Evolutionary conservation across 2,797 vertebrate species (phyloP), one percentile per base, ranked within the genome.

Genomic region (Numenius phaeopus): DNA sequence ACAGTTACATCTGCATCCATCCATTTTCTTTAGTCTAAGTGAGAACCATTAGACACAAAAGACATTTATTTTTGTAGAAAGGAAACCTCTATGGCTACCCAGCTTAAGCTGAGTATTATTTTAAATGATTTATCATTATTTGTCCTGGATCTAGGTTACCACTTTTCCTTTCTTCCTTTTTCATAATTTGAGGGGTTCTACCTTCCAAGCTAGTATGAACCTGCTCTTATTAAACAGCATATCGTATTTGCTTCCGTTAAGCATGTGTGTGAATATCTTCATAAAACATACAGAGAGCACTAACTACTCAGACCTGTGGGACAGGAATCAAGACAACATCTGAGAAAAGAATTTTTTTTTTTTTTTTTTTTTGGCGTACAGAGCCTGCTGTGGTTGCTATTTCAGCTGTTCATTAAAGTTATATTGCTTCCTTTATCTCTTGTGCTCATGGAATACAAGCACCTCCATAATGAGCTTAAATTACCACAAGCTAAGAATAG

Each of bases 371-470:
- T 65, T 34, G 26, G 4, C 34, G 52, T 92, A 55, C 44, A 3
- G 52, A 94, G 89, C 61, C 87, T 97, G 89, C 84, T 89, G 75
- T 91, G 79, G 87, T 94, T 96, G 89, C 94, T 97, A 83, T 95
- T 96, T 96, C 95, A 97, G 79, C 94, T 96, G 94, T 95, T 97
- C 95, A 92, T 97, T 96, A 96, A 96, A 97, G 96, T 95, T 96
- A 94, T 96, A 97, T 97, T 95, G 90, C 95, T 97, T 97, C 87
- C 94, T 97, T 96, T 96, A 96, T 96, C 95, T 97, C 96, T 95
- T 79, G 94, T 95, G 96, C 76, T 96, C 87, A 61, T 94, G 87
- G 95, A 97, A 94, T 90, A 96, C 94, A 94, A 94, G 94, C 89
- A 90, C 92, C 83, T 95, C 90, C 72, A 94, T 97, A 97, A 97